Evolutionary conservation across 2,888 invertebrate genomes (phyloP).

Genomic region (Monopis laevigella): DNA sequence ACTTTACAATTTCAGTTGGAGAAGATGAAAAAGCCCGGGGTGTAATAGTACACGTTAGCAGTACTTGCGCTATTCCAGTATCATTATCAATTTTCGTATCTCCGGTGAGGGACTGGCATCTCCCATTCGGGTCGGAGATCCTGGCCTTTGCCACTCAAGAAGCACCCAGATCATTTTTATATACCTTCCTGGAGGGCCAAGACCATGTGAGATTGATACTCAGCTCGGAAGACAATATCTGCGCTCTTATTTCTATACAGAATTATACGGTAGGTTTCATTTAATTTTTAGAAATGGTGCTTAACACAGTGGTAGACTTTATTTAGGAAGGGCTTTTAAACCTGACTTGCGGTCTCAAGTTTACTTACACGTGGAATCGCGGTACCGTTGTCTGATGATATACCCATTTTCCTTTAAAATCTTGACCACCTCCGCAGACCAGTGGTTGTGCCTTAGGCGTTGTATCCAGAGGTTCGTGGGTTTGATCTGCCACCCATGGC

Average conservation of each 20-base stretch:
- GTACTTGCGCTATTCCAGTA: constrained; percentile 32
- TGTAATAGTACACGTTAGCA: constrained; percentile 43
- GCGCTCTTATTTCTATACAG: constrained; percentile 46
- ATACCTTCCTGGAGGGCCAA: constrained; percentile 33
- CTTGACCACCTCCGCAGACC: too few species aligned
- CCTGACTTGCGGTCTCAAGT: too few species aligned
- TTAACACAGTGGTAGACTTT: too few species aligned
- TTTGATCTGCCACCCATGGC: too few species aligned
- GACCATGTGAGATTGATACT: constrained; percentile 38
- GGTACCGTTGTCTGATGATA: too few species aligned
- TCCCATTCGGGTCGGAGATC: constrained; percentile 23
- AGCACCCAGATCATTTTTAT: constrained; percentile 35
- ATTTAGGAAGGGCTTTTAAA: too few species aligned
- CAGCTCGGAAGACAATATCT: constrained; percentile 37
- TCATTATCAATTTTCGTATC: constrained; percentile 28
- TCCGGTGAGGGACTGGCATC: constrained; percentile 30
- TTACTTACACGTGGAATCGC: too few species aligned
- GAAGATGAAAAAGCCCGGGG: constrained; percentile 22
- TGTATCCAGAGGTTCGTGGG: too few species aligned
- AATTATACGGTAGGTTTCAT: constrained; percentile 31
- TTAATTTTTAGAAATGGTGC: background rate
- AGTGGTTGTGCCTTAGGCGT: too few species aligned
- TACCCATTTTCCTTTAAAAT: too few species aligned
- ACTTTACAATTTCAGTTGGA: constrained; percentile 15
- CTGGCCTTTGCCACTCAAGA: constrained; percentile 24